Percentiles rank a stretch among this genome's conserved stretches.
Conservation (phyloP, 2,113 vertebrate genomes). For the Polypterus senegalus region DNA sequence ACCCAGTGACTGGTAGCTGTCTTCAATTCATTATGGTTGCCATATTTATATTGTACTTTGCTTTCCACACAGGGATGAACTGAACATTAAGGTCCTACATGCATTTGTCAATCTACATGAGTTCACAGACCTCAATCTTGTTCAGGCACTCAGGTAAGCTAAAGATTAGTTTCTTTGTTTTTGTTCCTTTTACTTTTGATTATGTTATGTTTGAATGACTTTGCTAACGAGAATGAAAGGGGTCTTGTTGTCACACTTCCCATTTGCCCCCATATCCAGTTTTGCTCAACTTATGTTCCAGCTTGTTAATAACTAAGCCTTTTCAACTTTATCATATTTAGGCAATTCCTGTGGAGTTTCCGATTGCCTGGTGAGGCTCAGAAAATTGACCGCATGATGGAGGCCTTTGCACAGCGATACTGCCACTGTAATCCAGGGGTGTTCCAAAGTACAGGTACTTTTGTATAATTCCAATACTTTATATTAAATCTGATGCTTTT, state of each 20-base stretch:
- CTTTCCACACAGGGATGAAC: conserved; percentile 59
- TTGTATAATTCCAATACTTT: too few relatives aligned
- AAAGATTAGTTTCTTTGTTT: neutral
- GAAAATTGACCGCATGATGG: conserved; percentile 91
- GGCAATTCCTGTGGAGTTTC: conserved; percentile 87
- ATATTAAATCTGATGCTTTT: too few relatives aligned
- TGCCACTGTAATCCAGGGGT: conserved; percentile 77
- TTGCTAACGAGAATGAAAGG: too few relatives aligned
- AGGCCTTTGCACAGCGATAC: conserved; percentile 80
- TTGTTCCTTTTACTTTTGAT: neutral
- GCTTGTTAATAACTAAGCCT: too few relatives aligned
- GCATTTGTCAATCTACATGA: conserved; percentile 84
- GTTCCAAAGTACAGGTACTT: conserved; percentile 73
- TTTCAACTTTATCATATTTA: conserved; percentile 21
- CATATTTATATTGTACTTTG: too few relatives aligned
- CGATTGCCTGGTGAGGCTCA: conserved; percentile 81
- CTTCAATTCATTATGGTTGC: neutral
- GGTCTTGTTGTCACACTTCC: neutral
- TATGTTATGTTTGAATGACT: neutral
- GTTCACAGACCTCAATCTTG: conserved; percentile 85
- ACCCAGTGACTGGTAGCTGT: too few relatives aligned
- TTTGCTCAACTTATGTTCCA: neutral
- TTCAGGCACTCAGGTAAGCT: conserved; percentile 74
- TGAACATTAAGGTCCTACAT: conserved; percentile 78
- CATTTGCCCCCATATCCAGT: neutral